Evolutionary conservation across 2,113 vertebrate species (phyloP).

Genomic region (Festucalex cinctus): DNA sequence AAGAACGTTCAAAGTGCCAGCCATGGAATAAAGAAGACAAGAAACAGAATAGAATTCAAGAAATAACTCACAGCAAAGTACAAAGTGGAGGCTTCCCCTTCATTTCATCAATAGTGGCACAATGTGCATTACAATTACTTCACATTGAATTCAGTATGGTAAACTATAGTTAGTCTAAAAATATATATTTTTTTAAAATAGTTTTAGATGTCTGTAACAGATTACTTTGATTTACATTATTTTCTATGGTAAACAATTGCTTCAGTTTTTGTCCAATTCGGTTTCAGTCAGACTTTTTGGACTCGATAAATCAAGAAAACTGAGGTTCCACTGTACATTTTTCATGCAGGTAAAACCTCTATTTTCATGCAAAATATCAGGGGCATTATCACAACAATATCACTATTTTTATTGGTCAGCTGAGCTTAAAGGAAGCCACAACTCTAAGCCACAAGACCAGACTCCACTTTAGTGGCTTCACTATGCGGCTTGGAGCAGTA

Average conservation of each 20-base stretch:
- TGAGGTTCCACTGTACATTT: background rate
- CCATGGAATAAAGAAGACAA: too few species aligned
- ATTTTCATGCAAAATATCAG: conserved; percentile 6
- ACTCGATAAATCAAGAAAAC: background rate
- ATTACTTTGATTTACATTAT: background rate
- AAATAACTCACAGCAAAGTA: too few species aligned
- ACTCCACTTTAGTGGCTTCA: conserved; percentile 14
- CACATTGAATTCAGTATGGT: background rate
- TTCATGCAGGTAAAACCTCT: background rate
- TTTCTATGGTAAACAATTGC: too few species aligned
- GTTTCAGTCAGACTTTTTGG: background rate
- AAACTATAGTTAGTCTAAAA: too few species aligned
- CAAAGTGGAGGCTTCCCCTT: too few species aligned
- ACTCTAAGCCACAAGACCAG: conserved; percentile 18
- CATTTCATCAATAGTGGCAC: too few species aligned
- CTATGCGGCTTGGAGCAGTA: conserved; percentile 23
- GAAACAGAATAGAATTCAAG: too few species aligned
- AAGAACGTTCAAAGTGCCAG: too few species aligned
- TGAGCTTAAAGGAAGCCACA: conserved; percentile 14
- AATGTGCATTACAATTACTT: background rate
- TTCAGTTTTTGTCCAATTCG: background rate
- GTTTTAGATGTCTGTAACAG: background rate
- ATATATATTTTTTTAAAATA: too few species aligned
- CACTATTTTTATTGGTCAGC: conserved; percentile 8
- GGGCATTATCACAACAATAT: conserved; percentile 13